A percentile compares a stretch with the other conserved stretches of the same genome.
These are phyloP conservation scores for Hucho hucho DNA, from an alignment of 2,113 vertebrate genomes.

Conservation along the genomic window DNA sequence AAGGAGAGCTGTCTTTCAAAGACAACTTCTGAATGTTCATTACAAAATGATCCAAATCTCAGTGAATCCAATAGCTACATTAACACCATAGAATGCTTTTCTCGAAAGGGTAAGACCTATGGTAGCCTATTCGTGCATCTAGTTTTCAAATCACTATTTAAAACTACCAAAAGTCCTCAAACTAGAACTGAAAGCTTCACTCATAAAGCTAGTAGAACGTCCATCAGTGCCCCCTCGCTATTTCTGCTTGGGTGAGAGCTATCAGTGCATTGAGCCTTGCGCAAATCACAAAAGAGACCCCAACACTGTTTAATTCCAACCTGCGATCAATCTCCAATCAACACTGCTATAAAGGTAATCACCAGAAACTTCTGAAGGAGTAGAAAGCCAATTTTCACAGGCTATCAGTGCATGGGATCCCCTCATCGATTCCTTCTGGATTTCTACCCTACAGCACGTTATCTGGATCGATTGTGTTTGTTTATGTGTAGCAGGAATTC, in stretches of 20 bases:
- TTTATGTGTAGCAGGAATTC: conserved; percentile 56
- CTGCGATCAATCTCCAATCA: conserved; percentile 72
- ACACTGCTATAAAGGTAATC: conserved; percentile 57
- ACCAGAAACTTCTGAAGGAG: conserved; percentile 58
- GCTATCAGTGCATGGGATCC: conserved; percentile 47
- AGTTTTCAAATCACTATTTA: not conserved
- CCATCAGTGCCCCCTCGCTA: conserved; percentile 15
- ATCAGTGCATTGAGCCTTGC: conserved; percentile 11
- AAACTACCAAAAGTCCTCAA: not conserved
- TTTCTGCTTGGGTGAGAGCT: not conserved
- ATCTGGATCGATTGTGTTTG: conserved; percentile 39
- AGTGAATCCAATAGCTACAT: conserved; percentile 50
- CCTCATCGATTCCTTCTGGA: conserved; percentile 64
- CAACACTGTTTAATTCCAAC: conserved; percentile 58
- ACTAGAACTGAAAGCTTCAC: not conserved
- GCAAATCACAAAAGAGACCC: conserved; percentile 48
- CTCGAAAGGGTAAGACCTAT: conserved; percentile 33
- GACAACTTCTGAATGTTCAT: conserved; percentile 53
- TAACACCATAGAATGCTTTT: conserved; percentile 46
- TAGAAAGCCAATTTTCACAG: conserved; percentile 63
- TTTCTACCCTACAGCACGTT: conserved; percentile 30
- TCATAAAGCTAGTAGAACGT: not conserved
- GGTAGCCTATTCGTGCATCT: not conserved
- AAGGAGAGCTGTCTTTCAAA: conserved; percentile 52
- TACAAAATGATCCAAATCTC: conserved; percentile 43